Evolutionary conservation across 2,888 invertebrate genomes (phyloP).

Genomic region (Micropterix aruncella): DNA sequence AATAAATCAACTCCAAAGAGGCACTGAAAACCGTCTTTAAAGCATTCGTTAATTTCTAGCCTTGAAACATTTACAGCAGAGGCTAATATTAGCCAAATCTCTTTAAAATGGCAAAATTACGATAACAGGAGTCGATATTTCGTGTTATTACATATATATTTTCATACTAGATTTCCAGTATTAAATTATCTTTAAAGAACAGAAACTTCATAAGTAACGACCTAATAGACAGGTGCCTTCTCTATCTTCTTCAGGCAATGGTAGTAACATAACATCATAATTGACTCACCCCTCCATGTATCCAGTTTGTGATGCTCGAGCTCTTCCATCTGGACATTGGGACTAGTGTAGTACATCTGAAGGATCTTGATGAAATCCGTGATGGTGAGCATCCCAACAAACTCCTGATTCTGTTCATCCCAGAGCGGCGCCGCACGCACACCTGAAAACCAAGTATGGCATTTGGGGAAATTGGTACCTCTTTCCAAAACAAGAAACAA

Average conservation of each 20-base stretch:
- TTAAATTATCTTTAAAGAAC: background rate
- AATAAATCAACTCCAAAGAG: no score
- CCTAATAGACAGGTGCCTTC: conserved; percentile 1
- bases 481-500: no score
- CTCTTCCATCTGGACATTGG: conserved; percentile 87
- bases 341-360: conserved; percentile 94
- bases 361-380: conserved; percentile 98
- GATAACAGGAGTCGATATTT: no score
- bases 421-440: conserved; percentile 96
- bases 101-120: no score
- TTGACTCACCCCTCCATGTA: conserved; percentile 77
- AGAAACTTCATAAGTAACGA: background rate
- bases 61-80: no score
- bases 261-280: background rate
- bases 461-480: background rate
- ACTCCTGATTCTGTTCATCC: conserved; percentile 85
- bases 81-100: no score
- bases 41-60: no score
- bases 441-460: conserved; percentile 34
- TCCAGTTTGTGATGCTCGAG: conserved; percentile 93
- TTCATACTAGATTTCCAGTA: no score
- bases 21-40: no score
- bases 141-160: no score
- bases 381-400: conserved; percentile 97
- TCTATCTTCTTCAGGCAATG: background rate